These are phyloP conservation scores for Drosophila anceps DNA, from an alignment of 2,888 invertebrate species.

Conservation along the genomic window DNA sequence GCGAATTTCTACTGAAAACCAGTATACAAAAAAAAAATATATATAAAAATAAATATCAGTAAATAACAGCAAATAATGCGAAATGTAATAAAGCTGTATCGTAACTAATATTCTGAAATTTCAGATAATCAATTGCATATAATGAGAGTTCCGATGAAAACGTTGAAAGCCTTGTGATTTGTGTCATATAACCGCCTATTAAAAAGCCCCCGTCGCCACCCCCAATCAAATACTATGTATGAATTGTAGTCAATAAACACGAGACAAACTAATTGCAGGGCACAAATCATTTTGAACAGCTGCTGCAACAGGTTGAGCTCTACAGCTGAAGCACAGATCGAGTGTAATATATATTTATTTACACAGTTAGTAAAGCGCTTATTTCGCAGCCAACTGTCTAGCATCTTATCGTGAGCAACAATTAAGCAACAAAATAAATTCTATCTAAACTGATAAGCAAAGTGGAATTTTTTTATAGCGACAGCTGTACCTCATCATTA, in stretches of 20 bases:
- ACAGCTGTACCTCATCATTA: background rate
- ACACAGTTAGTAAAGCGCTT: background rate
- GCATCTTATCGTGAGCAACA: background rate
- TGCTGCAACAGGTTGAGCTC: background rate
- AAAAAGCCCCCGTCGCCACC: too few relatives aligned
- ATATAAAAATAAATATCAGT: too few relatives aligned
- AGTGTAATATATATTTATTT: background rate
- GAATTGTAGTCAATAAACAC: conserved; percentile 39
- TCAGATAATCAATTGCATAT: conserved; percentile 34
- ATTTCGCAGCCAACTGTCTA: background rate
- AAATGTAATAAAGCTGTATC: background rate
- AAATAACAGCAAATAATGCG: background rate
- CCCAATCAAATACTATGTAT: conserved; percentile 22
- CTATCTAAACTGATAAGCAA: conserved; percentile 5
- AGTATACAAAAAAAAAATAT: background rate
- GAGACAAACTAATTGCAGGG: conserved; percentile 6
- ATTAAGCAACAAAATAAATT: conserved; percentile 4
- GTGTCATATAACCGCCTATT: conserved; percentile 6
- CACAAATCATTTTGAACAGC: conserved; percentile 1
- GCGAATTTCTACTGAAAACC: conserved; percentile 1
- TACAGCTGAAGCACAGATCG: background rate
- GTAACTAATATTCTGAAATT: conserved; percentile 1
- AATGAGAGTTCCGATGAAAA: conserved; percentile 24
- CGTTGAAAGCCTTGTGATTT: background rate
- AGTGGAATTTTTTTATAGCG: background rate